Percentiles rank a stretch among this genome's conserved stretches.
Conservation (phyloP, 1,140 invertebrate species). For the Zaprionus kolodkinae region DNA sequence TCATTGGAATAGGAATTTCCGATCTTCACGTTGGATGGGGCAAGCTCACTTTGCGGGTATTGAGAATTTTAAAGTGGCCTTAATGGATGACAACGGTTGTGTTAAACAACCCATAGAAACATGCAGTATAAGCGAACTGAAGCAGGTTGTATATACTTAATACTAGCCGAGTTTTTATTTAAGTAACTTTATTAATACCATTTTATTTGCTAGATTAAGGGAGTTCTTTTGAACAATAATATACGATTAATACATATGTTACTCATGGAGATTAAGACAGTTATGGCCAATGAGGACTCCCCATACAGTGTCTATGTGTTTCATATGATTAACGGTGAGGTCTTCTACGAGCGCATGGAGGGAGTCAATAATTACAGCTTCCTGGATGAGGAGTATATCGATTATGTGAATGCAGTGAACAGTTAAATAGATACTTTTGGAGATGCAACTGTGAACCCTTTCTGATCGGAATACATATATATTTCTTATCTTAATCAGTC, state of each 20-base stretch:
- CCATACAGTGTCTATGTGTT: slow-evolving; percentile 10
- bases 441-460: too few species aligned
- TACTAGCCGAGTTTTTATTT: too few species aligned
- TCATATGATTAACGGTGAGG: background rate
- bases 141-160: background rate
- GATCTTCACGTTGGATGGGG: background rate
- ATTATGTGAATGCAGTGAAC: slow-evolving; percentile 4
- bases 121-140: background rate
- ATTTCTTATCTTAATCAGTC: too few species aligned
- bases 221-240: background rate
- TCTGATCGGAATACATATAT: too few species aligned
- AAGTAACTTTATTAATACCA: background rate
- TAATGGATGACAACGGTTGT: background rate
- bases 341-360: slow-evolving; percentile 6
- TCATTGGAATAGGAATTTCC: background rate
- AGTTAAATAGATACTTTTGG: background rate
- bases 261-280: background rate
- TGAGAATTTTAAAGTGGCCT: background rate
- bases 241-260: background rate
- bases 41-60: slow-evolving; percentile 9
- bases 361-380: slow-evolving; percentile 10
- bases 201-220: background rate
- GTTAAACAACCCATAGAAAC: slow-evolving; percentile 7
- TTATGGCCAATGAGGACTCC: slow-evolving; percentile 9
- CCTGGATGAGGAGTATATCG: slow-evolving; percentile 28